Evolutionary conservation across 2,113 vertebrate species (phyloP), one percentile per base, ranked within the genome.

Genomic region (Oncorhynchus tshawytscha): DNA sequence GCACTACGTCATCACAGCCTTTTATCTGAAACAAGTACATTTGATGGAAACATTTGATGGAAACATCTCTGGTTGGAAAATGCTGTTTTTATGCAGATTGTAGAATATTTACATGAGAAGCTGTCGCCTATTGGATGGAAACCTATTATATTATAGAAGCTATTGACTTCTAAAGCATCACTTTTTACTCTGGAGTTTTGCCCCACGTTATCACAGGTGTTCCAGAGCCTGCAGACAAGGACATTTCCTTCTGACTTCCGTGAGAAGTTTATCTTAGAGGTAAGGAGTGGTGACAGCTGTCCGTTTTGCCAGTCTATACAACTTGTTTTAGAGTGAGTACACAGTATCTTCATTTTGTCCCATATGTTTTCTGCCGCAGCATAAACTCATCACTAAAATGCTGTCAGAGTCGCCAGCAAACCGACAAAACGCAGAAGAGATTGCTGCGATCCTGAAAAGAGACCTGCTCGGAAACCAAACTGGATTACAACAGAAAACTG

Each of bases 361-460:
- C 54, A 3, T 22, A 12, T 67, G 29, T 25, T 57, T 15, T 67
- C 51, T 67, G 24, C 48, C 49, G 20, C 73, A 85, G 84, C 18
- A 31, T 68, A 29, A 20, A 18, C 20, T 75, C 71, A 86, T 86
- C 49, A 20, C 6, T 2, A 20, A 64, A 29, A 81, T 86, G 84
- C 72, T 86, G 5, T 81, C 79, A 3, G 3, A 8, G 16, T 3
- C 7, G 9, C 74, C 84, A 16, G 3, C 60, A 13, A 20, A 49
- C 0, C 79, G 84, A 60, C 84, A 69, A 29, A 0, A 31, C 11
- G 79, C 81, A 9, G 24, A 48, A 68, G 1, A 67, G 7, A 71
- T 86, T 6, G 51, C 3, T 8, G 29, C 27, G 48, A 4, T 15
- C 6, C 49, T 83, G 1, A 67, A 59, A 29, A 12, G 0, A 0